Conservation (phyloP, 2,888 invertebrate genomes). For the Coelinius sp. region DNA sequence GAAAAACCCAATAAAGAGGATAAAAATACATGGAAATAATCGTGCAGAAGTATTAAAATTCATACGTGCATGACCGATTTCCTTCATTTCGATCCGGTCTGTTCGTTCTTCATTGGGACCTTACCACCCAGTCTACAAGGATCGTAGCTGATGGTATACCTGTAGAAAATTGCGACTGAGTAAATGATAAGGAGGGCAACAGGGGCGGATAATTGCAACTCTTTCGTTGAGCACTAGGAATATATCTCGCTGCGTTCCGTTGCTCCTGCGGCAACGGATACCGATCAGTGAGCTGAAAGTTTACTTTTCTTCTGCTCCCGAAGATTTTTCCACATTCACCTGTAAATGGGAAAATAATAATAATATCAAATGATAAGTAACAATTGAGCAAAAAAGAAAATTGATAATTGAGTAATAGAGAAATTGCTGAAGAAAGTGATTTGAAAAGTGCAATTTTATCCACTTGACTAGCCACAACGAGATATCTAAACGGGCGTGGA, state of each 20-base stretch:
- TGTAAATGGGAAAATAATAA: background rate
- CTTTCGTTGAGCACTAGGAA: constrained; percentile 17
- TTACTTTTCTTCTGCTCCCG: constrained; percentile 18
- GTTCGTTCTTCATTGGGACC: constrained; percentile 10
- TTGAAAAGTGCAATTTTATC: constrained; percentile 26
- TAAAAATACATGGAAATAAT: background rate
- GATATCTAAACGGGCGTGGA: background rate
- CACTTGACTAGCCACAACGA: constrained; percentile 15
- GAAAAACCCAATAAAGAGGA: background rate
- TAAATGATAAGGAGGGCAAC: constrained; percentile 37
- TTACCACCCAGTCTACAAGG: constrained; percentile 4
- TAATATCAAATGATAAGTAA: background rate
- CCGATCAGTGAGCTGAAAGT: constrained; percentile 53
- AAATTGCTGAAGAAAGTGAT: constrained; percentile 27
- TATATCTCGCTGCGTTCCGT: constrained; percentile 57
- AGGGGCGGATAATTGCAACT: constrained; percentile 37
- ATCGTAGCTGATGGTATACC: constrained; percentile 3
- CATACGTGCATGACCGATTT: constrained; percentile 46
- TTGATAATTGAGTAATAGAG: background rate
- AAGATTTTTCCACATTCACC: background rate
- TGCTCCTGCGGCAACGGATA: constrained; percentile 58
- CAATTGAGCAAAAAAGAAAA: background rate
- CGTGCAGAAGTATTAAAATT: constrained; percentile 18
- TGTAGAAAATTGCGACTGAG: constrained; percentile 36
- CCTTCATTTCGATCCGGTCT: constrained; percentile 22